These are phyloP conservation scores for Pipistrellus nathusii DNA, from an alignment of 2,797 vertebrate genomes.

Conservation along the genomic window DNA sequence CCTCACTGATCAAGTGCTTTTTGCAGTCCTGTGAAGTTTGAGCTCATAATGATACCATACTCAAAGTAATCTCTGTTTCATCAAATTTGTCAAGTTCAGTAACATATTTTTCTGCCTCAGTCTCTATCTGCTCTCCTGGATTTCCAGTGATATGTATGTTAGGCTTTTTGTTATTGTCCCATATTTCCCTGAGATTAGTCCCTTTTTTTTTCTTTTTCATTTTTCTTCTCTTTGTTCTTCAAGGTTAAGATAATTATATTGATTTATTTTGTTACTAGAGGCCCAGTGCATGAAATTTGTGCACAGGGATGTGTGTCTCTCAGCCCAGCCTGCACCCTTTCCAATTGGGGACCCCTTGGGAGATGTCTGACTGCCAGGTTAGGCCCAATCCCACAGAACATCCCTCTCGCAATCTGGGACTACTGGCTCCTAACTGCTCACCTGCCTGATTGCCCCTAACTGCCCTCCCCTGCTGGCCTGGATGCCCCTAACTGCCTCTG, in stretches of 20 bases:
- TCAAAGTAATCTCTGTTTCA: slow-evolving; percentile 6
- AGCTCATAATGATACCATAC: not conserved
- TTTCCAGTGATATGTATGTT: not conserved
- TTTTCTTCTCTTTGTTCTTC: not conserved
- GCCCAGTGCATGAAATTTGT: too few relatives aligned
- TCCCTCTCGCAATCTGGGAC: too few relatives aligned
- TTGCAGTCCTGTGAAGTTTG: not conserved
- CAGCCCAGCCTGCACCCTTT: too few relatives aligned
- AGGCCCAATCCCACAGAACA: too few relatives aligned
- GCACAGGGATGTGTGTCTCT: too few relatives aligned
- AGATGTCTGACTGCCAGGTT: too few relatives aligned
- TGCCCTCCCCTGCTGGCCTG: too few relatives aligned
- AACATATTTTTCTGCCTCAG: not conserved
- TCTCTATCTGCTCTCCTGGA: not conserved
- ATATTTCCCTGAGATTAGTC: not conserved
- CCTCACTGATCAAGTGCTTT: not conserved
- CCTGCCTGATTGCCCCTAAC: too few relatives aligned
- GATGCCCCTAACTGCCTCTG: too few relatives aligned
- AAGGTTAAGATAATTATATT: not conserved
- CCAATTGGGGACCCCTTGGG: too few relatives aligned
- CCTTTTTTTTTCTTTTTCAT: not conserved
- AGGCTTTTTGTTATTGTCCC: not conserved
- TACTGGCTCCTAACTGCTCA: too few relatives aligned
- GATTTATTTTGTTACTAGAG: not conserved
- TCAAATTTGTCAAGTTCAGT: not conserved